phyloP scores from a whole-genome alignment of 2,797 vertebrate genomes.

The Alca torda region DNA sequence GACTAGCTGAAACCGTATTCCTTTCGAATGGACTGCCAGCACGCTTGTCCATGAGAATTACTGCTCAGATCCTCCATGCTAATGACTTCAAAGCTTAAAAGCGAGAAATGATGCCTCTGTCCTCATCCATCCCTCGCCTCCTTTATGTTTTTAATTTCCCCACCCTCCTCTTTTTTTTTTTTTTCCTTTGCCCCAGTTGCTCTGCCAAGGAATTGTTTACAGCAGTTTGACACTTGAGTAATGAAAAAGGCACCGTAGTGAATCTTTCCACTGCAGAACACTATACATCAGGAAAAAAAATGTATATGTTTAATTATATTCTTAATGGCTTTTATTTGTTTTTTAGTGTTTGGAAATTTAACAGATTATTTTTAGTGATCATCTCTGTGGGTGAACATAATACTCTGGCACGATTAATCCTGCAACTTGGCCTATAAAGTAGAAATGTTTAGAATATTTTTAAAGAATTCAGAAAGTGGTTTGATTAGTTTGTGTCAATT shows the following conservation, averaged over 20 bases:
- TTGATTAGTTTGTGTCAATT: slow-evolving; percentile 10
- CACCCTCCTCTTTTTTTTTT: slow-evolving; percentile 41
- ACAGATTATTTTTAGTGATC: slow-evolving; percentile 18
- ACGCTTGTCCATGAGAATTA: slow-evolving; percentile 80
- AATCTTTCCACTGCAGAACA: slow-evolving; percentile 4
- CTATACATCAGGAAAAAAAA: not conserved
- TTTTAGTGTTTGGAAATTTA: slow-evolving; percentile 25
- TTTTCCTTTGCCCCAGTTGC: slow-evolving; percentile 45
- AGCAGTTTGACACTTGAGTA: slow-evolving; percentile 7
- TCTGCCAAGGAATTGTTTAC: slow-evolving; percentile 41
- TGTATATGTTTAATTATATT: not conserved
- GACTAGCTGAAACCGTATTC: slow-evolving; percentile 37
- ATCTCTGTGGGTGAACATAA: not conserved
- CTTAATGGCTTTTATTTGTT: not conserved
- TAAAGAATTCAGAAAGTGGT: not conserved
- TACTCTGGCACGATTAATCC: not conserved
- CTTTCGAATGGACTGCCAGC: slow-evolving; percentile 83
- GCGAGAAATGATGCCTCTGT: slow-evolving; percentile 37
- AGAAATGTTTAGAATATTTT: slow-evolving; percentile 3
- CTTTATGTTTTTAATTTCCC: slow-evolving; percentile 52
- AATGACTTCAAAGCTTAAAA: slow-evolving; percentile 51
- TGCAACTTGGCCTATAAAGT: slow-evolving; percentile 4
- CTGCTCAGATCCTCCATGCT: slow-evolving; percentile 60
- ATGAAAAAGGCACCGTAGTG: slow-evolving; percentile 24
- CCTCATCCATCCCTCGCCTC: slow-evolving; percentile 57